phyloP scores from a whole-genome alignment of 2,113 vertebrate species.

The Hippocampus zosterae region DNA sequence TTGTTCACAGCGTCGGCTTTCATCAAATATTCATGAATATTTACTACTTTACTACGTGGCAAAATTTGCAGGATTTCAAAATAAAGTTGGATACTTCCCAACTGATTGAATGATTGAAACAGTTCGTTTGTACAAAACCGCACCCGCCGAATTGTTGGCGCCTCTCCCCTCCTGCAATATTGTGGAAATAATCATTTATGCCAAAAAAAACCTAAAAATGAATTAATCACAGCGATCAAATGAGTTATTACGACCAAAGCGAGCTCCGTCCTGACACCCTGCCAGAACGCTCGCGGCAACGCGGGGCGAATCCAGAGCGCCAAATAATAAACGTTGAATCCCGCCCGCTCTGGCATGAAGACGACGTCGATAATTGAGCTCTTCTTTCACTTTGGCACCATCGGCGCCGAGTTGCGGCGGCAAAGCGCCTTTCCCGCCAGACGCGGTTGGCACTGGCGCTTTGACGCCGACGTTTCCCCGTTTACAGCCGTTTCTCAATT shows the following conservation, averaged over 20 bases:
- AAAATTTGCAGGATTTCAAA: too few relatives aligned
- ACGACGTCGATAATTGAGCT: background rate
- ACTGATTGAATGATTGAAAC: too few relatives aligned
- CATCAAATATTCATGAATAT: background rate
- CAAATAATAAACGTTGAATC: background rate
- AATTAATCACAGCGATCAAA: conserved; percentile 1
- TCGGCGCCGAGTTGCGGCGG: background rate
- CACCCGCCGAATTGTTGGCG: too few relatives aligned
- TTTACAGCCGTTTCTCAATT: conserved; percentile 1
- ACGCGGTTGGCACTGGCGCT: background rate
- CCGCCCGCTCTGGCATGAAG: background rate
- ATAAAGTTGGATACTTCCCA: too few relatives aligned
- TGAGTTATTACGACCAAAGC: background rate
- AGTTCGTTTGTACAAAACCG: too few relatives aligned
- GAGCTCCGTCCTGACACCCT: background rate
- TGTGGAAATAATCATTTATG: background rate
- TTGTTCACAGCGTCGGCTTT: background rate
- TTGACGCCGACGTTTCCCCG: background rate
- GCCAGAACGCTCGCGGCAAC: background rate
- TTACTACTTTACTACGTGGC: background rate
- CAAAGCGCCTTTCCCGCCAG: background rate
- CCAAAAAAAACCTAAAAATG: too few relatives aligned
- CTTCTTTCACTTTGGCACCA: background rate
- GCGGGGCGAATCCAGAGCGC: background rate
- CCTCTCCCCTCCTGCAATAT: background rate